Evolutionary conservation across 1,140 invertebrate species (phyloP).

Genomic region (Drosophila burlai): DNA sequence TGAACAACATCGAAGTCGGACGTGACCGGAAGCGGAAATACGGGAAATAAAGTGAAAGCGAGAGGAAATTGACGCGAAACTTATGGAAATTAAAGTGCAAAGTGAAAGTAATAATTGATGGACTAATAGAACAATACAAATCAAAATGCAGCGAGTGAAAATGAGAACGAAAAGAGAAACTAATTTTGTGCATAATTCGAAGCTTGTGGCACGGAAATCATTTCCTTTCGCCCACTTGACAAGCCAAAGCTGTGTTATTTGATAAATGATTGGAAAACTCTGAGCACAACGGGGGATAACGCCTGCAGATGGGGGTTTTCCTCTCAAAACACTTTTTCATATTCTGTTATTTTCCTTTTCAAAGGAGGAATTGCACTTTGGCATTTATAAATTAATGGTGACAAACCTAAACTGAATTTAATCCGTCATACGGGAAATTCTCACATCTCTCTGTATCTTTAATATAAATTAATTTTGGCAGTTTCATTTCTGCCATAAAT

Average conservation of each 20-base stretch:
- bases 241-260: slow-evolving; percentile 37
- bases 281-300: slow-evolving; percentile 18
- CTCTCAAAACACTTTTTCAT: background rate
- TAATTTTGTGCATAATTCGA: slow-evolving; percentile 20
- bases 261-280: slow-evolving; percentile 59
- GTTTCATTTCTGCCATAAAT: background rate
- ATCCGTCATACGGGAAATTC: background rate
- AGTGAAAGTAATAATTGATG: slow-evolving; percentile 41
- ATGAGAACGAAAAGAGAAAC: background rate
- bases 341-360: background rate
- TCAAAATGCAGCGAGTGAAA: slow-evolving; percentile 4
- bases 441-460: background rate
- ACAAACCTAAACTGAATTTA: background rate
- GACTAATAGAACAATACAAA: slow-evolving; percentile 15
- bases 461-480: background rate
- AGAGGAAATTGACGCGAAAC: slow-evolving; percentile 5
- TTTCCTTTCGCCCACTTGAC: slow-evolving; percentile 19
- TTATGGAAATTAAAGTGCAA: slow-evolving; percentile 17
- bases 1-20: slow-evolving; percentile 37
- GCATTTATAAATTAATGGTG: slow-evolving; percentile 5
- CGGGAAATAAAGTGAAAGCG: slow-evolving; percentile 9
- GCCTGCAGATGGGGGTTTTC: background rate
- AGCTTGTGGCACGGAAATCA: slow-evolving; percentile 14
- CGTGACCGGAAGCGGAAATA: slow-evolving; percentile 22
- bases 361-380: background rate